Evolutionary conservation across 2,797 vertebrate species (phyloP), one percentile per base, ranked within the genome.

Genomic region (Salarias fasciatus): DNA sequence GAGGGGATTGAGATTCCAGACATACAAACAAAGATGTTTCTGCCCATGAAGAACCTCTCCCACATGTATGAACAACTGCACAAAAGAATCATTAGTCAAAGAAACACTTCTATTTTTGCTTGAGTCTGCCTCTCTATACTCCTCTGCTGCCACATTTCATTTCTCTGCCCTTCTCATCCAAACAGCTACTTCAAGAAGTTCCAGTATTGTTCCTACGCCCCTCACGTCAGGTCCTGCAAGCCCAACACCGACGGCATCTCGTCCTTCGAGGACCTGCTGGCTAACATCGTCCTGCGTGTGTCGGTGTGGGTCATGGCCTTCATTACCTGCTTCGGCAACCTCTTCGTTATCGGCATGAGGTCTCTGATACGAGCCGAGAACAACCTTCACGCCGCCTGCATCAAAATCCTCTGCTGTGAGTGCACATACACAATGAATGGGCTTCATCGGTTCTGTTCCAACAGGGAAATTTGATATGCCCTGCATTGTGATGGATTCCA

Each of bases 321-420:
- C 85, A 90, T 94, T 61, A 95, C 93, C 43, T 94, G 94, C 89
- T 95, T 95, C 11, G 94, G 95, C 51, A 96, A 96, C 84, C 83
- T 95, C 69, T 91, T 95, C 41, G 93, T 96, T 63, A 95, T 95
- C 52, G 92, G 93, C 63, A 95, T 94, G 94, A 93, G 94, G 75
- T 95, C 94, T 0, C 83, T 94, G 77, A 92, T 96, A 73, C 90
- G 89, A 62, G 93, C 94, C 0, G 94, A 96, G 87, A 96, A 96
- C 72, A 92, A 91, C 56, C 91, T 86, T 37, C 93, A 95, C 9
- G 91, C 94, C 2, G 88, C 79, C 76, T 95, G 94, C 87, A 95
- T 96, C 86, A 96, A 95, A 89, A 91, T 94, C 63, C 90, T 96
- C 38, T 95, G 94, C 80, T 96, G 93, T 94, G 89, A 94, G 94